These are phyloP conservation scores for Myiotriccus ornatus DNA, from an alignment of 2,797 vertebrate genomes.

Conservation along the genomic window DNA sequence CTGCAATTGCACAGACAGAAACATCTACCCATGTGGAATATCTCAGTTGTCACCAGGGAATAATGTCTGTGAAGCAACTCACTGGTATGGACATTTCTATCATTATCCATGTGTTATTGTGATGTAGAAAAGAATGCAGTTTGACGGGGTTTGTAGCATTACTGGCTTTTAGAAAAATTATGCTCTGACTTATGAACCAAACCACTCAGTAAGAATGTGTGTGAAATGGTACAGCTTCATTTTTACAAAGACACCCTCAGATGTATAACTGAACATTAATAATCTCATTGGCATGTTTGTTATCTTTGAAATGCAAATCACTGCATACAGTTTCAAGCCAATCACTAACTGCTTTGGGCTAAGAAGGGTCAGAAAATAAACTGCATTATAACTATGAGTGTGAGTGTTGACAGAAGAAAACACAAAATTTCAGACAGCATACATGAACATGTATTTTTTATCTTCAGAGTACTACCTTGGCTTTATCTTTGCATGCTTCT, in stretches of 20 bases:
- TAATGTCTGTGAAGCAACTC: not conserved
- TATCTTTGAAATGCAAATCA: not conserved
- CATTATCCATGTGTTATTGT: not conserved
- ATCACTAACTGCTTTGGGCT: not conserved
- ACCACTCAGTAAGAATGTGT: not conserved
- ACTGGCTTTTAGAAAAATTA: not conserved
- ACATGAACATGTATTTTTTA: not conserved
- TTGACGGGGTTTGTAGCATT: not conserved
- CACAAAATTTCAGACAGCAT: not conserved
- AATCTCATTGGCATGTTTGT: not conserved
- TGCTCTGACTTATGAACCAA: not conserved
- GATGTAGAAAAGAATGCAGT: not conserved
- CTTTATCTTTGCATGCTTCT: slow-evolving; percentile 26
- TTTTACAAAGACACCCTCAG: not conserved
- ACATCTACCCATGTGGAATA: not conserved
- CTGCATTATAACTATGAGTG: not conserved
- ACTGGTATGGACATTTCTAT: not conserved
- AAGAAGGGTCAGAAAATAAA: not conserved
- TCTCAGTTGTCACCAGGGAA: not conserved
- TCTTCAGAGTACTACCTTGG: not conserved
- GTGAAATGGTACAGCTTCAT: not conserved
- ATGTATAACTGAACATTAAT: not conserved
- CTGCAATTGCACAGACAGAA: not conserved
- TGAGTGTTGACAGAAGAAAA: not conserved
- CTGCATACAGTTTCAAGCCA: not conserved